These are phyloP conservation scores for Rotaria magnacalcarata DNA, from an alignment of 2,888 invertebrate species.

Conservation along the genomic window DNA sequence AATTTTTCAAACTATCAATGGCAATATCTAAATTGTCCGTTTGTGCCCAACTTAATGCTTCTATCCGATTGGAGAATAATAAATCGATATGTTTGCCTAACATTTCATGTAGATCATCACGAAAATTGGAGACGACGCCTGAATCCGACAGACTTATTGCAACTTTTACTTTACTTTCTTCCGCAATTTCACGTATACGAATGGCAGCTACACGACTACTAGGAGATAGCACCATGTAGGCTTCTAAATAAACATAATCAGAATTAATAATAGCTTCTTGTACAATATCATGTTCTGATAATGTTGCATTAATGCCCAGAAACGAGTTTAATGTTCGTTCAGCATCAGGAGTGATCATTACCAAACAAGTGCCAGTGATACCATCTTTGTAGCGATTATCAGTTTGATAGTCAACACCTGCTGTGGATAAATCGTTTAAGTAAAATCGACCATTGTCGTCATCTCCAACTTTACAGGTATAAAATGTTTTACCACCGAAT, in stretches of 20 bases:
- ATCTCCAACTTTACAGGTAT: not conserved
- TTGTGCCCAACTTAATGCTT: not conserved
- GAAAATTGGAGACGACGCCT: not conserved
- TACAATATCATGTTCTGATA: not conserved
- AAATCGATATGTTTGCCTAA: not conserved
- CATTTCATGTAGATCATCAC: not conserved
- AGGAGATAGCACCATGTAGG: not conserved
- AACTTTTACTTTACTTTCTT: not conserved
- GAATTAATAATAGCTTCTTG: not conserved
- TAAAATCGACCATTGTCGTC: not conserved
- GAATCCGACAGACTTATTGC: not conserved
- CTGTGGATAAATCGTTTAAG: not conserved
- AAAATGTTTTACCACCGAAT: not conserved
- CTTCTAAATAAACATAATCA: not conserved
- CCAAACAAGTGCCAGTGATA: not conserved
- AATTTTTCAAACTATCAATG: not conserved
- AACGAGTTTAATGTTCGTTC: not conserved
- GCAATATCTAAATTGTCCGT: not conserved
- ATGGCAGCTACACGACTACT: not conserved
- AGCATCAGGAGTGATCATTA: not conserved
- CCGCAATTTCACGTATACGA: not conserved
- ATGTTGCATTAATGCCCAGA: not conserved
- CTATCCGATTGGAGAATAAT: not conserved
- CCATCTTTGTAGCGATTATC: not conserved
- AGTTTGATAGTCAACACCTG: not conserved